Evolutionary conservation across 1,140 invertebrate genomes (phyloP).

Genomic region (Diachasma alloeum): DNA sequence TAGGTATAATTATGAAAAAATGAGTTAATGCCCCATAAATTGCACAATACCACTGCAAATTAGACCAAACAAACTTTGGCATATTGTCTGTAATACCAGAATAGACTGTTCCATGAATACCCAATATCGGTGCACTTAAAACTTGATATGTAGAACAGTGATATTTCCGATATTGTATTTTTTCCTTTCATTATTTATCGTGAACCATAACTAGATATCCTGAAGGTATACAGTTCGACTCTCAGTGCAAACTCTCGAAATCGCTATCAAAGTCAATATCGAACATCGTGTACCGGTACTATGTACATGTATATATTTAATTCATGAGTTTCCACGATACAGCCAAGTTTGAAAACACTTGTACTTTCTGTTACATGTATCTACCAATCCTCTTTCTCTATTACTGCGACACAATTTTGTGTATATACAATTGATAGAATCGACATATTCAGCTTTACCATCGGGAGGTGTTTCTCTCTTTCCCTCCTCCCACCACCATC

Average conservation of each 20-base stretch:
- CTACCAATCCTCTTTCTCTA: not conserved
- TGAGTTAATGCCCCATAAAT: not conserved
- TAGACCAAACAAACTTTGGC: no score
- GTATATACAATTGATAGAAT: conserved; percentile 8
- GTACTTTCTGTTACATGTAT: not conserved
- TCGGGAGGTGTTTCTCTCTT: not conserved
- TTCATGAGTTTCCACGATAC: conserved; percentile 16
- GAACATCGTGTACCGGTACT: not conserved
- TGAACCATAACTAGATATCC: not conserved
- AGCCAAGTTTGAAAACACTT: conserved; percentile 2
- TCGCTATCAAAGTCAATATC: conserved; percentile 1
- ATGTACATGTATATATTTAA: conserved; percentile 21
- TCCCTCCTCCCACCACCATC: not conserved
- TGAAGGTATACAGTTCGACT: not conserved
- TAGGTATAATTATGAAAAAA: no score
- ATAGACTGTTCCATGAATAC: not conserved
- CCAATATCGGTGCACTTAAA: not conserved
- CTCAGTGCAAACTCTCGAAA: not conserved
- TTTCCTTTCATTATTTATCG: conserved; percentile 3
- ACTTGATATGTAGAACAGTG: not conserved
- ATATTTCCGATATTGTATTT: conserved; percentile 2
- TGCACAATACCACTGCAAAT: not conserved
- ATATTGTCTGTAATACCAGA: not conserved
- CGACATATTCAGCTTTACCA: not conserved
- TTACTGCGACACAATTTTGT: not conserved